Evolutionary conservation across 2,113 vertebrate genomes (phyloP).

Genomic region (Prunella himalayana): DNA sequence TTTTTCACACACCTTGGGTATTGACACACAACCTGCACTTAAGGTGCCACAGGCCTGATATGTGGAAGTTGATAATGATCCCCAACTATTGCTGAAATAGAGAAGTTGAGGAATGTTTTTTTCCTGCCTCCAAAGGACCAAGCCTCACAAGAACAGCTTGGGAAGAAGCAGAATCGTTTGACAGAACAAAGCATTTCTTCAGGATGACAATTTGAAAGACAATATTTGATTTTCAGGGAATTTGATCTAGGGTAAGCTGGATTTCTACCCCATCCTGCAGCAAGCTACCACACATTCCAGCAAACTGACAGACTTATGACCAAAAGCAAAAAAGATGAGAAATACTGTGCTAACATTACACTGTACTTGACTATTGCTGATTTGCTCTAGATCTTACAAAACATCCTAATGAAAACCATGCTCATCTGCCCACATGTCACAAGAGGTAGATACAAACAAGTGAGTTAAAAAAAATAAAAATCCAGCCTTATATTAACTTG

Average conservation of each 20-base stretch:
- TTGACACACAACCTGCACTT: background rate
- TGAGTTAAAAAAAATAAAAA: conserved; percentile 32
- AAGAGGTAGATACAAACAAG: conserved; percentile 1
- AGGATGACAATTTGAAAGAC: conserved; percentile 22
- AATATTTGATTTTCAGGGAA: conserved; percentile 13
- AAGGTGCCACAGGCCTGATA: background rate
- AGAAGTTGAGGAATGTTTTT: background rate
- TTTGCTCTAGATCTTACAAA: conserved; percentile 39
- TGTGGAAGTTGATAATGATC: background rate
- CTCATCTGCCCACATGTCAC: conserved; percentile 5
- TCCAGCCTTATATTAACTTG: conserved; percentile 42
- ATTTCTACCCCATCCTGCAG: background rate
- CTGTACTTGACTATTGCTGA: background rate
- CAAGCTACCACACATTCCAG: background rate
- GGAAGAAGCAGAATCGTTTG: background rate
- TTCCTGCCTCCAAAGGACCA: background rate
- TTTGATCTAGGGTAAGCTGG: background rate
- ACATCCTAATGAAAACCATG: conserved; percentile 1
- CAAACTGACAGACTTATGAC: conserved; percentile 24
- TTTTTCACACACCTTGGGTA: background rate
- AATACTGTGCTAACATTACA: background rate
- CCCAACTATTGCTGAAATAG: background rate
- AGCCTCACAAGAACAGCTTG: background rate
- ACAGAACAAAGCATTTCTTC: conserved; percentile 3
- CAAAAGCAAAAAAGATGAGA: conserved; percentile 28